These are phyloP conservation scores for Hymenopus coronatus DNA, from an alignment of 2,888 invertebrate species.

Conservation along the genomic window DNA sequence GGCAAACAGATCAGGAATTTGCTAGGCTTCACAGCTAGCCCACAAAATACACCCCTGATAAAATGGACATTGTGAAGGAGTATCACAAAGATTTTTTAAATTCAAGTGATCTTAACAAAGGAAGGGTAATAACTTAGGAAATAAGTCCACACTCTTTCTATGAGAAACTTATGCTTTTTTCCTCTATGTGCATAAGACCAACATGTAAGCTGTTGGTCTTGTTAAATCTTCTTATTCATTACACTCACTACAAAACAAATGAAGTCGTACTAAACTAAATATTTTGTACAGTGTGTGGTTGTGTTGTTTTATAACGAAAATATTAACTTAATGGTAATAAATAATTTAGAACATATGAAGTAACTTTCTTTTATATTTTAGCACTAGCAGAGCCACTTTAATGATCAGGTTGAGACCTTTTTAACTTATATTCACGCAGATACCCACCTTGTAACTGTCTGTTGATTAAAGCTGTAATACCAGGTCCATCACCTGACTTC, in stretches of 20 bases:
- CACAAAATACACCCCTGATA: too few relatives aligned
- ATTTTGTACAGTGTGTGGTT: not conserved
- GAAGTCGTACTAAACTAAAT: not conserved
- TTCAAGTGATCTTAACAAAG: too few relatives aligned
- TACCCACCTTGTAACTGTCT: slow-evolving; percentile 70
- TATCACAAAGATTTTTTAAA: too few relatives aligned
- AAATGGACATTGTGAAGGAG: too few relatives aligned
- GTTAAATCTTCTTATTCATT: not conserved
- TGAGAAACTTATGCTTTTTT: not conserved
- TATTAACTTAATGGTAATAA: not conserved
- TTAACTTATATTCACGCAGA: too few relatives aligned
- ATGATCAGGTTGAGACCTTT: not conserved
- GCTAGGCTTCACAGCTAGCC: too few relatives aligned
- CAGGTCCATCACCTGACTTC: slow-evolving; percentile 70
- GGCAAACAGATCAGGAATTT: too few relatives aligned
- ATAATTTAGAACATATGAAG: not conserved
- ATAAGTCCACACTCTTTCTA: not conserved
- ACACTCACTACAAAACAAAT: not conserved
- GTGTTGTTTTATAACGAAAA: not conserved
- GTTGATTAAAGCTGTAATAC: slow-evolving; percentile 73
- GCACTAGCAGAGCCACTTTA: not conserved
- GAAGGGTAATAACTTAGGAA: too few relatives aligned
- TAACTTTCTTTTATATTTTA: not conserved
- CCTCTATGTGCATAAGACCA: not conserved
- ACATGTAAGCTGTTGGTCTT: not conserved